These are phyloP conservation scores for Lasioglossum leucozonium DNA, from an alignment of 2,888 invertebrate species.

Conservation along the genomic window DNA sequence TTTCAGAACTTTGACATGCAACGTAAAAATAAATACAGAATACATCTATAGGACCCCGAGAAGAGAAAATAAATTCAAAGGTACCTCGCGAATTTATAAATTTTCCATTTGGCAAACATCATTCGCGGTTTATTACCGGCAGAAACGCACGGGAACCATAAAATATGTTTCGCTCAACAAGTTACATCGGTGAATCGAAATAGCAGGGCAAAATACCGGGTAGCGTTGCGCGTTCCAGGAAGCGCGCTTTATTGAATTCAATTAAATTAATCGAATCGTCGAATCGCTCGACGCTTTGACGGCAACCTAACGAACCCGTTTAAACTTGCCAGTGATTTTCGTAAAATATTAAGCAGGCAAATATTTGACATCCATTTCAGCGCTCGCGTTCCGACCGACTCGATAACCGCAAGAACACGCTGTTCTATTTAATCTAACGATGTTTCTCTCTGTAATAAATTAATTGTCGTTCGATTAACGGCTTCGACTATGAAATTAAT, in stretches of 20 bases:
- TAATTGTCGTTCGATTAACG: neutral
- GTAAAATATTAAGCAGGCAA: neutral
- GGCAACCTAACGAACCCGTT: neutral
- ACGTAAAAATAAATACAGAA: too few species aligned
- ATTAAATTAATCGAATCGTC: neutral
- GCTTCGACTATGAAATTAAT: neutral
- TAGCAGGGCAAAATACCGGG: neutral
- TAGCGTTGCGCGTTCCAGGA: neutral
- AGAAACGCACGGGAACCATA: neutral
- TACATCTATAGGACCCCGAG: too few species aligned
- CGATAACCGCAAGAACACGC: too few species aligned
- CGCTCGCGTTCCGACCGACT: neutral
- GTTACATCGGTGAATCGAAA: neutral
- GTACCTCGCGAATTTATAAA: neutral
- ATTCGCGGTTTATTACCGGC: neutral
- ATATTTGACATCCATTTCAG: neutral
- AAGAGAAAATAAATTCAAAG: neutral
- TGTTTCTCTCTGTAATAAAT: neutral
- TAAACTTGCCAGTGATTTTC: neutral
- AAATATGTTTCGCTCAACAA: neutral
- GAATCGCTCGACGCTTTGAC: neutral
- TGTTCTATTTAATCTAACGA: too few species aligned
- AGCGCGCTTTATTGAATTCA: neutral
- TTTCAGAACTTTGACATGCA: too few species aligned
- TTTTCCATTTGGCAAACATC: neutral